Evolutionary conservation across 2,113 vertebrate genomes (phyloP).

Genomic region (Alethe diademata): DNA sequence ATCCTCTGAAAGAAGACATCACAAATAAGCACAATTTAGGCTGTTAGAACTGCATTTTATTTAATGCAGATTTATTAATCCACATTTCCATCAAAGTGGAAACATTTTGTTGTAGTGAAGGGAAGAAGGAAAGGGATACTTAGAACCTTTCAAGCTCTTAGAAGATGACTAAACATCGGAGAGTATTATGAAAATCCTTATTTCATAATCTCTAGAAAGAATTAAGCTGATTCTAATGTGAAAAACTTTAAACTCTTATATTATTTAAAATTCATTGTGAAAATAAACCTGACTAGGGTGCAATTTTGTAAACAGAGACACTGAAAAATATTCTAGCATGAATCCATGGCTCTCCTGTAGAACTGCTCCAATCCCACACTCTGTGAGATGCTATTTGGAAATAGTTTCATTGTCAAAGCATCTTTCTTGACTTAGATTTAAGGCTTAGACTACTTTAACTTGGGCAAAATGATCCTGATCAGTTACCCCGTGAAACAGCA

Average conservation of each 20-base stretch:
- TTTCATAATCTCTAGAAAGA: neutral
- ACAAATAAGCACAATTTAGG: neutral
- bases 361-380: fast-evolving
- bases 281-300: neutral
- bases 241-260: neutral
- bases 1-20: neutral
- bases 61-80: conserved; percentile 33
- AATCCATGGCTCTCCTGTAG: neutral
- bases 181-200: neutral
- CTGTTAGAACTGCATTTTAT: neutral
- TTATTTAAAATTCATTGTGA: neutral
- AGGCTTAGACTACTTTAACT: neutral
- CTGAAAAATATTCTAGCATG: neutral
- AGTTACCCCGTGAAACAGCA: neutral
- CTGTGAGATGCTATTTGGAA: fast-evolving
- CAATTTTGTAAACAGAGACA: neutral
- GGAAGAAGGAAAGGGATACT: neutral
- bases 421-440: neutral
- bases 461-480: neutral
- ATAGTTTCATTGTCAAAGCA: neutral
- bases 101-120: neutral
- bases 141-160: neutral
- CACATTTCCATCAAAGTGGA: neutral
- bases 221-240: neutral
- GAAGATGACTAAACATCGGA: neutral